A percentile compares a stretch with the other conserved stretches of the same genome.
These are phyloP conservation scores for Atta colombica DNA, from an alignment of 1,140 invertebrate species.

Conservation along the genomic window DNA sequence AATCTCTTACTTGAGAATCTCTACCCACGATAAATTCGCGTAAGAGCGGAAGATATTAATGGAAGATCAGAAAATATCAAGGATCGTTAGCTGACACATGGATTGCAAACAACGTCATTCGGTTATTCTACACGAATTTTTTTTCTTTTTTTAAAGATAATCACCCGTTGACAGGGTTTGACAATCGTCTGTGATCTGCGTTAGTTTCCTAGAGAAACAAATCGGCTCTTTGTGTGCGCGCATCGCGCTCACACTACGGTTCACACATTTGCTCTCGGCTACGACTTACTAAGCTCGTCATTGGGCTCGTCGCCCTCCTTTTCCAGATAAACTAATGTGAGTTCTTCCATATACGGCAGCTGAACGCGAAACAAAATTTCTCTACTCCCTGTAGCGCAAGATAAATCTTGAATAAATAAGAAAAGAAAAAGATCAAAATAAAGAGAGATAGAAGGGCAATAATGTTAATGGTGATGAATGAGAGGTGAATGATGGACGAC, in stretches of 20 bases:
- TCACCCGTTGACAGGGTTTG: slow-evolving; percentile 44
- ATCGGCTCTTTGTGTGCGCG: slow-evolving; percentile 8
- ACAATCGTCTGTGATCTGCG: slow-evolving; percentile 37
- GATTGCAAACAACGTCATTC: slow-evolving; percentile 19
- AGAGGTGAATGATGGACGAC: not conserved
- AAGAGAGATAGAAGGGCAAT: slow-evolving; percentile 21
- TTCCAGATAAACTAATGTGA: slow-evolving; percentile 96
- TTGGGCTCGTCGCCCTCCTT: slow-evolving; percentile 87
- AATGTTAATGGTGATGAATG: slow-evolving; percentile 33
- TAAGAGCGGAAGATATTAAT: slow-evolving; percentile 4
- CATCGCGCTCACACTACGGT: slow-evolving; percentile 56
- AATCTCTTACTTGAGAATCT: no score
- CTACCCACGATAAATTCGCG: not conserved
- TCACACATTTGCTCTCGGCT: slow-evolving; percentile 63
- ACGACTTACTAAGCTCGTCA: slow-evolving; percentile 89
- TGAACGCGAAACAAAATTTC: slow-evolving; percentile 96
- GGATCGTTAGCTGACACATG: slow-evolving; percentile 38
- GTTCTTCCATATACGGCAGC: slow-evolving; percentile 95
- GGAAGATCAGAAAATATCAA: not conserved
- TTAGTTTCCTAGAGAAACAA: slow-evolving; percentile 66
- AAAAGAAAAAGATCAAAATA: slow-evolving; percentile 21
- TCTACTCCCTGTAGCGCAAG: slow-evolving; percentile 88
- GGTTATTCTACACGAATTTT: slow-evolving; percentile 10
- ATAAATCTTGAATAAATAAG: slow-evolving; percentile 82
- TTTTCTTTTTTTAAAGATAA: not conserved